Evolutionary conservation across 1,140 invertebrate species (phyloP), one percentile per base, ranked within the genome.

Genomic region (Calephelis virginiensis): DNA sequence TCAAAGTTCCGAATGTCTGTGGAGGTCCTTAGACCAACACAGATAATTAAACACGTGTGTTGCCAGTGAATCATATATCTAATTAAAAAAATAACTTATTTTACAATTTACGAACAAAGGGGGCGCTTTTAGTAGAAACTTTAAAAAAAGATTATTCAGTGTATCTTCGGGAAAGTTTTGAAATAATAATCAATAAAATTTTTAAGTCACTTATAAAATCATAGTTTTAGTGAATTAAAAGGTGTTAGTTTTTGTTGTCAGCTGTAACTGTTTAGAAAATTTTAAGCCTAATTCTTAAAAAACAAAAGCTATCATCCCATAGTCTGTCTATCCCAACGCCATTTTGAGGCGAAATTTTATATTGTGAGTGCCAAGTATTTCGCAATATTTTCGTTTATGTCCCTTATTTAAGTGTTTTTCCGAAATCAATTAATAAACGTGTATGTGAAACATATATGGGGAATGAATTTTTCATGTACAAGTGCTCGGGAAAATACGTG

Each of bases 291-390:
- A 86, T 87, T 81, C 85, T 79, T 85, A 83, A 85, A 84, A 91
- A 92, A 90, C 88, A 89, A 91, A 91, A 90, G 86, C 89, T 88
- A 87, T 90, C 89, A 84, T 90, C 89, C 82, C 89, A 85, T 90
- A 89, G 86, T 59, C 28, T 38, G 37, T 90, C 87, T 90, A 89
- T 80, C 78, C 82, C 81, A 92, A 90, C 90, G 90, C 90, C 90
- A 92, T 92, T 91, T 92, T 92, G 90, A 92, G 88, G 89, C 90
- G 85, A 92, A 92, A 91, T 91, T 89, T 90, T 88, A 80, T 90
- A 87, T 80, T 89, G 89, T 92, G 90, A 91, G 89, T 91, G 89
- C 87, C 89, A 92, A 89, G 86, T 92, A 91, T 91, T 91, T 92
- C 77, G 88, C 86, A 89, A 89, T 90, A 90, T 85, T 89, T 86